Evolutionary conservation across 2,888 invertebrate genomes (phyloP), one percentile per base, ranked within the genome.

Genomic region (Amphipoea lucens): DNA sequence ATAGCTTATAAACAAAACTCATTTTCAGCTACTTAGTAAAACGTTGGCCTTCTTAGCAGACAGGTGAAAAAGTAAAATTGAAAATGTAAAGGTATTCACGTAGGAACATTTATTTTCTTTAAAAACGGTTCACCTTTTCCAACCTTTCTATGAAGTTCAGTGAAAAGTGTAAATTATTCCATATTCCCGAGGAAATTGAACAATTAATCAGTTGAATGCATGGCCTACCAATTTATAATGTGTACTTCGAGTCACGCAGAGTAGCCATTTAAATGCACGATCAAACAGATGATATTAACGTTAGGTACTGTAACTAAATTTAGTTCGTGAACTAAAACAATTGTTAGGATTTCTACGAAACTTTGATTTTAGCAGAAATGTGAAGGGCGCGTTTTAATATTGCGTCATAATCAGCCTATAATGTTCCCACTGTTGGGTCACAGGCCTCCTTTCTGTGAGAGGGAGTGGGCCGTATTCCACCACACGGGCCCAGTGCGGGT

Each of bases 181-280:
- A 78, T 80, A 83, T 87, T 88, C 89, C 85, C 83, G 89, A 91
- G 92, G 93, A 92, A 93, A 94, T 95, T 93, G 93, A 94, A 93
- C 92, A 94, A 94, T 95, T 95, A 94, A 95, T 95, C 95, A 95
- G 90, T 91, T 88, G 92, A 94, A 94, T 94, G 90, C 90, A 85
- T 83, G 84, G 76, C 78, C 82, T 77, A 66, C 67, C 79, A 79
- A 89, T 91, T 91, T 91, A 29, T 29, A 29, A 29, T 29, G 29
- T 29, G 29, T 29, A 29, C 29, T 29, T 29, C 29, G 29, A 29
- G 29, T 91, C 93, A 94, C 94, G 93, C 90, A 91, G 79, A 75
- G 74, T 84, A 81, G 88, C 89, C 85, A 88, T 89, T 90, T 83
- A 89, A 90, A 92, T 91, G 90, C 89, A 87, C 86, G 90, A 91